Conservation (phyloP, 2,113 vertebrate species). For the Podocnemis expansa region DNA sequence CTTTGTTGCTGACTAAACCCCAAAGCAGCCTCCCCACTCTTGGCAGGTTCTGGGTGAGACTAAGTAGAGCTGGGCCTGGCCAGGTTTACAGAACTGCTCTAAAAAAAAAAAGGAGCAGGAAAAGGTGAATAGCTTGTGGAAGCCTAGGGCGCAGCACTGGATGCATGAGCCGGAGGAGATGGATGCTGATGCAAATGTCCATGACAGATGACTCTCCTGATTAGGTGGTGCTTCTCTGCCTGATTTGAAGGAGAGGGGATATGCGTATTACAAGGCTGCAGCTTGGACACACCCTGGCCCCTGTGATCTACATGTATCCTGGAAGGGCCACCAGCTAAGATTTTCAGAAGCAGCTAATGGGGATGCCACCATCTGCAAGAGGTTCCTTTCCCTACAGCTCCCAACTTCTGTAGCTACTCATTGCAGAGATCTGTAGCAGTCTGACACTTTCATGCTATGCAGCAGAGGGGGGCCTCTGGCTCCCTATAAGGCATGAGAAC, state of each 20-base stretch:
- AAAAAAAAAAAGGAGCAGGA: background rate
- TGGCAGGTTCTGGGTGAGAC: background rate
- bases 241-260: background rate
- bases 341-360: too few species aligned
- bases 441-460: background rate
- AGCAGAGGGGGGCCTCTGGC: background rate
- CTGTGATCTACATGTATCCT: background rate
- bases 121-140: background rate
- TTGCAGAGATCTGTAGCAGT: too few species aligned
- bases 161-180: background rate
- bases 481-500: background rate
- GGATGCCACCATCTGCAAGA: too few species aligned
- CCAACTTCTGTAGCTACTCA: background rate
- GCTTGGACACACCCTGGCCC: too few species aligned
- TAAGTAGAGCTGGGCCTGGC: too few species aligned
- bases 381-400: too few species aligned
- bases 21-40: too few species aligned
- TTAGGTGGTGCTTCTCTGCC: background rate
- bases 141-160: background rate
- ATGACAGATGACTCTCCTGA: too few species aligned
- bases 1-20: too few species aligned
- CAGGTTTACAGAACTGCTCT: background rate
- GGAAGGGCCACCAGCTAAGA: background rate
- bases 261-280: background rate
- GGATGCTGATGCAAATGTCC: background rate